A percentile compares a stretch with the other conserved stretches of the same genome.
These are phyloP conservation scores for Xestobium rufovillosum DNA, from an alignment of 2,888 invertebrate species.

Conservation along the genomic window DNA sequence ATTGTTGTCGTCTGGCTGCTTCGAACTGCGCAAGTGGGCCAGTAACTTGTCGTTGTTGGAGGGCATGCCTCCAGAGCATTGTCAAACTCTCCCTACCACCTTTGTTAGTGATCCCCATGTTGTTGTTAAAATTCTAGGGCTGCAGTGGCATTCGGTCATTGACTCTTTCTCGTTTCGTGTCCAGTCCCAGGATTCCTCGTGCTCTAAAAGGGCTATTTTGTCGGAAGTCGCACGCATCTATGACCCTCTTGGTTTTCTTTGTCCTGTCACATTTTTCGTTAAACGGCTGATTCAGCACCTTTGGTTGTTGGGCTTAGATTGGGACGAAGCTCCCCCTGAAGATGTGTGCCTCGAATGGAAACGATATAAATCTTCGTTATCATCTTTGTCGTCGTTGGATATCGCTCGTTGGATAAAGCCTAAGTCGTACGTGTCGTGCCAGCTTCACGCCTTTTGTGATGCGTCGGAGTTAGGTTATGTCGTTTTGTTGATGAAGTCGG, in stretches of 20 bases:
- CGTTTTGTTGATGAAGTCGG: constrained; percentile 1
- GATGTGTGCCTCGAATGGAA: constrained; percentile 12
- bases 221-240: constrained; percentile 21
- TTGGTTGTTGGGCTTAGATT: constrained; percentile 17
- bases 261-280: constrained; percentile 20
- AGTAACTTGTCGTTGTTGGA: neutral
- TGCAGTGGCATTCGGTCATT: constrained; percentile 14
- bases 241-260: constrained; percentile 25
- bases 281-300: constrained; percentile 25
- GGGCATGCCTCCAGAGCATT: constrained; percentile 11
- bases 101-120: constrained; percentile 8
- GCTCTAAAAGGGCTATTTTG: constrained; percentile 26
- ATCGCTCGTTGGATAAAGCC: constrained; percentile 10
- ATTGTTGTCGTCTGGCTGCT: neutral
- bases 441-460: constrained; percentile 8
- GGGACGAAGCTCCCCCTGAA: constrained; percentile 16
- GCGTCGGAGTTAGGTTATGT: constrained; percentile 7
- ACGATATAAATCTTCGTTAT: constrained; percentile 8
- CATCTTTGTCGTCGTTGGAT: constrained; percentile 4
- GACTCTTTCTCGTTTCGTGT: constrained; percentile 13
- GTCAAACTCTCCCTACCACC: neutral
- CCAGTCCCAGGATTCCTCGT: neutral
- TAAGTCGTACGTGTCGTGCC: neutral
- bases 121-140: constrained; percentile 17
- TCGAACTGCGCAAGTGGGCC: neutral